A percentile compares a stretch with the other conserved stretches of the same genome.
phyloP scores from a whole-genome alignment of 2,888 invertebrate genomes.

The Calephelis perditalis region DNA sequence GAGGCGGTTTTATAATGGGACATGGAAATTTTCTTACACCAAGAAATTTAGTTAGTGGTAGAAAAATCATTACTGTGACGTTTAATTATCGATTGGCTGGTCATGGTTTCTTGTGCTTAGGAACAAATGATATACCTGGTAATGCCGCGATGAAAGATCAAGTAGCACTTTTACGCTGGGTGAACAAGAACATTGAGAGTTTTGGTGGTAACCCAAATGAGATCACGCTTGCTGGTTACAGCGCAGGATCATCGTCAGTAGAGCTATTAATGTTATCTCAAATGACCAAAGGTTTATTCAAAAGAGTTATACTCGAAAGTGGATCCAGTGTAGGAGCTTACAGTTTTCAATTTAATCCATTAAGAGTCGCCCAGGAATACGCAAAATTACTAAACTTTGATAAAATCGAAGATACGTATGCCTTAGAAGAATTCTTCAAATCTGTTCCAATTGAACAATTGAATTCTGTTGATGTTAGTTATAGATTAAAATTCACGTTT shows the following conservation, averaged over 20 bases:
- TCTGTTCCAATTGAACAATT: constrained; percentile 34
- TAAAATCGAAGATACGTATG: constrained; percentile 28
- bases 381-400: constrained; percentile 33
- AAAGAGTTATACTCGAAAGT: constrained; percentile 47
- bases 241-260: constrained; percentile 44
- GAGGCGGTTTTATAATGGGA: constrained; percentile 54
- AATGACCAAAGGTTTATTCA: constrained; percentile 40
- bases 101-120: constrained; percentile 45
- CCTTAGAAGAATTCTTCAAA: constrained; percentile 45
- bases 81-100: constrained; percentile 47
- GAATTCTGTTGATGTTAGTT: constrained; percentile 20
- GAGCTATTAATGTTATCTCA: constrained; percentile 44
- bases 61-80: constrained; percentile 39
- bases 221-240: constrained; percentile 43
- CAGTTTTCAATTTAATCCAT: constrained; percentile 40
- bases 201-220: constrained; percentile 52
- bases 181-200: constrained; percentile 41
- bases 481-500: constrained; percentile 28
- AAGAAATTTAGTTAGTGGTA: constrained; percentile 34
- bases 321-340: constrained; percentile 37
- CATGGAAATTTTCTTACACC: constrained; percentile 33
- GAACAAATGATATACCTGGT: constrained; percentile 47
- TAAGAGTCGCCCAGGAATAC: constrained; percentile 40
- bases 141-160: constrained; percentile 56
- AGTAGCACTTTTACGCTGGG: constrained; percentile 38